Conservation (phyloP, 2,888 invertebrate species). For the Helicoverpa assulta region DNA sequence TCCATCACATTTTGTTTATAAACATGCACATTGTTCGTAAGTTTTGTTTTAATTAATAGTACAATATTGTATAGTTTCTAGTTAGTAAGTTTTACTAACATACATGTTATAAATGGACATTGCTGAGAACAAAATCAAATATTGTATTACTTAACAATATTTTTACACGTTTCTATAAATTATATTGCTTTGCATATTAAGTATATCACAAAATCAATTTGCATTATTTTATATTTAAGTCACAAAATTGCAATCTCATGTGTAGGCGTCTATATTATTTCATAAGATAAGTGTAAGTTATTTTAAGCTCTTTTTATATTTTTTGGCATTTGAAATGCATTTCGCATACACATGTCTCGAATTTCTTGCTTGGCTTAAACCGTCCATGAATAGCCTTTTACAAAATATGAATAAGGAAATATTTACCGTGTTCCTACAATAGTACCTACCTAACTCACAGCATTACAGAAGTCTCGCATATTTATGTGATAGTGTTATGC, state of each 20-base stretch:
- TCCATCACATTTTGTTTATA: conserved; percentile 64
- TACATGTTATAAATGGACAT: conserved; percentile 45
- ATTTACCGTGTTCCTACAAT: conserved; percentile 43
- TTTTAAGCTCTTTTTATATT: conserved; percentile 67
- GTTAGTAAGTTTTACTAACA: conserved; percentile 60
- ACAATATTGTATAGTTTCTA: conserved; percentile 67
- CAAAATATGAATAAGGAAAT: conserved; percentile 20
- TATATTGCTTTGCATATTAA: conserved; percentile 49
- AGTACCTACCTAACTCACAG: conserved; percentile 32
- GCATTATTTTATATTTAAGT: conserved; percentile 55
- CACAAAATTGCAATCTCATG: conserved; percentile 70
- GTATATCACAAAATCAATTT: conserved; percentile 35
- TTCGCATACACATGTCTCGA: conserved; percentile 61
- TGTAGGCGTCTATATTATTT: conserved; percentile 48
- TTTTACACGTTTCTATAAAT: conserved; percentile 21
- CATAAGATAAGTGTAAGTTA: conserved; percentile 64
- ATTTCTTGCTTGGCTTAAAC: conserved; percentile 74
- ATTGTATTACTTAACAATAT: conserved; percentile 39
- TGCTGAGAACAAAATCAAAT: conserved; percentile 52
- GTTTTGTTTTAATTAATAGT: conserved; percentile 65
- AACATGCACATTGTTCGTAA: conserved; percentile 66
- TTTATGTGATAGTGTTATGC: conserved; percentile 34
- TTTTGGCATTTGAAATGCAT: conserved; percentile 77
- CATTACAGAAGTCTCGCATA: conserved; percentile 35
- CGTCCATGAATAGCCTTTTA: conserved; percentile 72